Conservation (phyloP, 2,113 vertebrate species). For the Ophthalmolycus amberensis region DNA sequence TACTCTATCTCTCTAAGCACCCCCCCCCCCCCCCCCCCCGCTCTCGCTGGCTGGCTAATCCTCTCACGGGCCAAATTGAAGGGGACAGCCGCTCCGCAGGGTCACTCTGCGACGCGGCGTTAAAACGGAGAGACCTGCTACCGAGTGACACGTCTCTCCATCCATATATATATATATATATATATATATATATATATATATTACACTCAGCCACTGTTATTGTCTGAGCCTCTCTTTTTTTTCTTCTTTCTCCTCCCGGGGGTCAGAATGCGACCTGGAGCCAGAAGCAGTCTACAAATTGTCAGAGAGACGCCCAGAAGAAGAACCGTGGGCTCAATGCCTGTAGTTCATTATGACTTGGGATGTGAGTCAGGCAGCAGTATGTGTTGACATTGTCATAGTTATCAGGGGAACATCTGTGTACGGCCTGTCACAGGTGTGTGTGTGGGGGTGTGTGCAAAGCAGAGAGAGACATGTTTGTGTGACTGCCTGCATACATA, state of each 20-base stretch:
- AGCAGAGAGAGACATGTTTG: conserved; percentile 52
- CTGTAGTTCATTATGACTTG: conserved; percentile 74
- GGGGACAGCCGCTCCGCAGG: conserved; percentile 58
- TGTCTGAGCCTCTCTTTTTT: conserved; percentile 29
- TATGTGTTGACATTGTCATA: conserved; percentile 77
- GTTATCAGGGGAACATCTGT: conserved; percentile 72
- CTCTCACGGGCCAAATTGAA: conserved; percentile 65
- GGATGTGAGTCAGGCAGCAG: conserved; percentile 68
- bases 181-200: background rate
- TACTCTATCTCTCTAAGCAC: conserved; percentile 46
- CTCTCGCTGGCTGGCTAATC: conserved; percentile 64
- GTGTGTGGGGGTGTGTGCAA: conserved; percentile 33
- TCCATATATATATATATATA: background rate
- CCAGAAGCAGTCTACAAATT: conserved; percentile 68
- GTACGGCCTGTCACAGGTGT: conserved; percentile 71
- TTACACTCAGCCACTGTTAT: conserved; percentile 28
- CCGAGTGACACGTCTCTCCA: conserved; percentile 49
- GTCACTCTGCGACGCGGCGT: conserved; percentile 23
- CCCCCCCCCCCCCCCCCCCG: conserved; percentile 1
- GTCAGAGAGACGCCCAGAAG: conserved; percentile 68
- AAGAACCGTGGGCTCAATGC: conserved; percentile 52
- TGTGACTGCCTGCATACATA: conserved; percentile 63
- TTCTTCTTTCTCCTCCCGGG: conserved; percentile 42
- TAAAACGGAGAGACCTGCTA: conserved; percentile 37
- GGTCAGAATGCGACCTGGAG: conserved; percentile 68